These are phyloP conservation scores for Eumerus sabulonum DNA, from an alignment of 2,888 invertebrate species.

Conservation along the genomic window DNA sequence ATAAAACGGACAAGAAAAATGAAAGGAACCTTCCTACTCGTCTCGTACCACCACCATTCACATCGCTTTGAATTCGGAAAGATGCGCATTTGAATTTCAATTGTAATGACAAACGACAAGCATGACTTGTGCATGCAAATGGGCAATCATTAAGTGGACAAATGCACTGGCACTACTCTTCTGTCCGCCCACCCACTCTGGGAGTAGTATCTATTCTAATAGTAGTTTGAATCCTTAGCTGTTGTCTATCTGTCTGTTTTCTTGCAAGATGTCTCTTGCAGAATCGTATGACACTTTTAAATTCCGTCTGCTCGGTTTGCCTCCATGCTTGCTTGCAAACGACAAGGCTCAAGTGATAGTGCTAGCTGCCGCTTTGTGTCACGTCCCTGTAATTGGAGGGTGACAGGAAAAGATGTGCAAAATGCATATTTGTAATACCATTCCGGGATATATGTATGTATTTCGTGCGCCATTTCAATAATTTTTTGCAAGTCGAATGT, in stretches of 20 bases:
- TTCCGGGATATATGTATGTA: constrained; percentile 35
- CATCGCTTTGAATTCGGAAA: constrained; percentile 16
- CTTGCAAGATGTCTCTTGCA: constrained; percentile 17
- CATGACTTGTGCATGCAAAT: constrained; percentile 64
- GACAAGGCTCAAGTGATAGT: constrained; percentile 14
- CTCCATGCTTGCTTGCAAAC: constrained; percentile 1
- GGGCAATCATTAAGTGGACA: constrained; percentile 67
- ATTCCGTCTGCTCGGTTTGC: constrained; percentile 44
- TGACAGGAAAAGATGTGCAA: constrained; percentile 29
- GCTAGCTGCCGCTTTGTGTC: constrained; percentile 39
- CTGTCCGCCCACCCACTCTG: constrained; percentile 2
- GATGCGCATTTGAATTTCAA: constrained; percentile 57
- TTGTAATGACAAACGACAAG: constrained; percentile 66
- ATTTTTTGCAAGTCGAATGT: constrained; percentile 60
- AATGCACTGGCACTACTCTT: constrained; percentile 43
- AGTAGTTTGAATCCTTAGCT: too few relatives aligned
- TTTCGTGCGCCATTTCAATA: constrained; percentile 40
- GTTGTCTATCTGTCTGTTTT: background rate
- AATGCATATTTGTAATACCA: constrained; percentile 46
- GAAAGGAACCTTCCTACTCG: constrained; percentile 6
- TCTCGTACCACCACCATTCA: background rate
- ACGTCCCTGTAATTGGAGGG: constrained; percentile 27
- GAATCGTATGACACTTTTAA: background rate
- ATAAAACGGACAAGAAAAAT: background rate
- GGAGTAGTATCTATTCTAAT: background rate